phyloP scores from a whole-genome alignment of 2,113 vertebrate species.

The Martes martes region DNA sequence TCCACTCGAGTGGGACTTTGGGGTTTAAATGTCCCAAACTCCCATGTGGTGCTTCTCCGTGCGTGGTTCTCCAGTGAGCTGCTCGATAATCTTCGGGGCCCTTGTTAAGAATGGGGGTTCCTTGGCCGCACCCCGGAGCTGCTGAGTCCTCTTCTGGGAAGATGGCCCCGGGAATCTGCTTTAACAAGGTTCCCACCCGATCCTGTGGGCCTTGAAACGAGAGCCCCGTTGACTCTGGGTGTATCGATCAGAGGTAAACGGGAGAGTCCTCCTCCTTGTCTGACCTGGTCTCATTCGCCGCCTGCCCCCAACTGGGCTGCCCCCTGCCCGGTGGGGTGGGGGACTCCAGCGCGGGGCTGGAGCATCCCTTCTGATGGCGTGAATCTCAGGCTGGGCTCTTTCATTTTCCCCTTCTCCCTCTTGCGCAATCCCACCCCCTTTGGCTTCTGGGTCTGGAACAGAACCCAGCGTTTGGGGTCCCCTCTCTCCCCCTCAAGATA shows the following conservation, averaged over 20 bases:
- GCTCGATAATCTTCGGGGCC: neutral
- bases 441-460: neutral
- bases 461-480: neutral
- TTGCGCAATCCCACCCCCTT: neutral
- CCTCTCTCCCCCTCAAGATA: neutral
- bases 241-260: neutral
- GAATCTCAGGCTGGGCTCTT: neutral
- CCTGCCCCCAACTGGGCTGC: neutral
- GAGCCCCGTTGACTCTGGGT: neutral
- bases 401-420: neutral
- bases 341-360: rapidly evolving
- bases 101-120: neutral
- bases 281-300: rapidly evolving
- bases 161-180: neutral
- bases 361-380: neutral
- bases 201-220: neutral
- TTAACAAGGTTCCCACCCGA: neutral
- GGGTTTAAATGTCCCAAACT: neutral
- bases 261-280: neutral
- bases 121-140: too few species aligned
- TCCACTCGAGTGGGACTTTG: neutral
- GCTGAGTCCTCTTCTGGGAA: too few species aligned
- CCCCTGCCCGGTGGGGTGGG: rapidly evolving
- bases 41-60: rapidly evolving
- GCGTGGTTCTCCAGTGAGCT: neutral